Conservation (phyloP, 2,888 invertebrate species). For the Acholoe squamosa region DNA sequence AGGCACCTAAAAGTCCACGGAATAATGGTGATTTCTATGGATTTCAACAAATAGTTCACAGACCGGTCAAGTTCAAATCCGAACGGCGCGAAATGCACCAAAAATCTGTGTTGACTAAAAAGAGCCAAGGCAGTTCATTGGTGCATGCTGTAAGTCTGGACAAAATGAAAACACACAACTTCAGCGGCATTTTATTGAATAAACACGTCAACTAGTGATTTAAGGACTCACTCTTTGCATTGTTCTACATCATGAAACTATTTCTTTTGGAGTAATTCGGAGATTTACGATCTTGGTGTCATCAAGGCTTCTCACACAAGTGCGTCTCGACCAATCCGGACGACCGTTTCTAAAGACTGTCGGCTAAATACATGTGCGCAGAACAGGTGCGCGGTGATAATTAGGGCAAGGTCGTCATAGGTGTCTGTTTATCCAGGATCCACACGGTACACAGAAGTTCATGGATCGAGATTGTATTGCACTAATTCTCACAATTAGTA, state of each 20-base stretch:
- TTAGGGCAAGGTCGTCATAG: conserved; percentile 60
- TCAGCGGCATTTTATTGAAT: background rate
- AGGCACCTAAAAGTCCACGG: background rate
- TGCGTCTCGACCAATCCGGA: conserved; percentile 5
- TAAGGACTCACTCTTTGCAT: background rate
- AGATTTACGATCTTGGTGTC: background rate
- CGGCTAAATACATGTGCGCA: conserved; percentile 11
- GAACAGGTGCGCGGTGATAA: conserved; percentile 55
- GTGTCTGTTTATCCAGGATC: conserved; percentile 32
- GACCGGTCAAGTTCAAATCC: conserved; percentile 63
- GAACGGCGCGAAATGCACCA: conserved; percentile 65
- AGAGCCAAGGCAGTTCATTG: conserved; percentile 30
- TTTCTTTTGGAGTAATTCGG: background rate
- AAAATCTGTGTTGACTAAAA: background rate
- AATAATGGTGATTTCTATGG: background rate
- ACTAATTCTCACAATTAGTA: background rate
- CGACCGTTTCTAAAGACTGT: background rate
- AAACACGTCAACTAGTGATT: background rate
- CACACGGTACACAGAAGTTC: background rate
- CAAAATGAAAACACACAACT: conserved; percentile 3
- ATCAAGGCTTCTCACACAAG: background rate
- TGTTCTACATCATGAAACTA: background rate
- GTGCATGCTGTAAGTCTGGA: background rate
- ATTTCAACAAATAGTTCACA: conserved; percentile 38
- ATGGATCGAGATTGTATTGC: conserved; percentile 25